Evolutionary conservation across 2,888 invertebrate genomes (phyloP).

Genomic region (Eristalis pertinax): DNA sequence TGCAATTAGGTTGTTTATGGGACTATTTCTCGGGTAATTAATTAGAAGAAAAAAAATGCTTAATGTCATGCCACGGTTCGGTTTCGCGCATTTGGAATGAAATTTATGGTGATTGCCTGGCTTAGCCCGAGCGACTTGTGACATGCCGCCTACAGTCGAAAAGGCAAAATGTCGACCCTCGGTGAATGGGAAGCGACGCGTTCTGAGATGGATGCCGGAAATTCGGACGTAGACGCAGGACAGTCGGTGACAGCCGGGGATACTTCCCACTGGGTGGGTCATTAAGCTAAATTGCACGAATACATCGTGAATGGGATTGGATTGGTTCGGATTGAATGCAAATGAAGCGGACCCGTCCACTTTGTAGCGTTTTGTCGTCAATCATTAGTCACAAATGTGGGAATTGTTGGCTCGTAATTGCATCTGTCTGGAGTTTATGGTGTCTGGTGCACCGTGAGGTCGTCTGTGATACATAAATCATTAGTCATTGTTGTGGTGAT

Average conservation of each 20-base stretch:
- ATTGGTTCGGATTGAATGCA: conserved; percentile 16
- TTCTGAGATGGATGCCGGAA: conserved; percentile 18
- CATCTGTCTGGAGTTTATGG: not conserved
- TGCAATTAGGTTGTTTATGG: conserved; percentile 68
- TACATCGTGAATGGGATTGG: not conserved
- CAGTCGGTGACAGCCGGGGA: not conserved
- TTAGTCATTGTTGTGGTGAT: not conserved
- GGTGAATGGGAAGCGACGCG: not conserved
- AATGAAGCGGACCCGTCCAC: not conserved
- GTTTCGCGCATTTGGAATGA: conserved; percentile 19
- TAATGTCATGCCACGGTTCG: conserved; percentile 20
- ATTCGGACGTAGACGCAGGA: not conserved
- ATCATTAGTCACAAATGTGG: conserved; percentile 10
- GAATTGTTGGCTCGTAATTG: not conserved
- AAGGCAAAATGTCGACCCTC: not conserved
- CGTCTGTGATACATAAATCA: not conserved
- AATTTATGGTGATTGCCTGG: conserved; percentile 30
- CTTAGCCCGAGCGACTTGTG: conserved; percentile 10
- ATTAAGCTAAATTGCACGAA: conserved; percentile 34
- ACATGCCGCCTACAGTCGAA: conserved; percentile 29
- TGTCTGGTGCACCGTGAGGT: not conserved
- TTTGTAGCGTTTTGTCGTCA: not conserved
- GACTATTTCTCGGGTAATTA: conserved; percentile 49
- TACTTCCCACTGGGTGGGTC: conserved; percentile 28
- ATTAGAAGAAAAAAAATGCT: conserved; percentile 31